Evolutionary conservation across 2,888 invertebrate species (phyloP).

Genomic region (Acanthococcus lagerstroemiae): DNA sequence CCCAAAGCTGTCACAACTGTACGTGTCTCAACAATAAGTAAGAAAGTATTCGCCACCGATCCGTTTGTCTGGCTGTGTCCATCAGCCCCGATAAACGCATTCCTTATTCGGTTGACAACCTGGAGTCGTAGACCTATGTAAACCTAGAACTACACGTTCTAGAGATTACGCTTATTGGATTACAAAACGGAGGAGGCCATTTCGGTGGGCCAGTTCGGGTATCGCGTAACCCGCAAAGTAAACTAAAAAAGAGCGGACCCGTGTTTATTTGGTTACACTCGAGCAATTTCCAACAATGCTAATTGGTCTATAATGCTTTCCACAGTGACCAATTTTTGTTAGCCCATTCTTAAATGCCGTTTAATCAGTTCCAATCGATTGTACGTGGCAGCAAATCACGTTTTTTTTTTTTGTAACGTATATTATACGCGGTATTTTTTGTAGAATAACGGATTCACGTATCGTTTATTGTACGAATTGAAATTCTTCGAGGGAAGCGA

Average conservation of each 20-base stretch:
- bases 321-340: conserved; percentile 17
- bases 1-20: no score
- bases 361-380: conserved; percentile 10
- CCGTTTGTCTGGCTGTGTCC: no score
- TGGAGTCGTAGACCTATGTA: no score
- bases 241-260: conserved; percentile 8
- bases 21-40: no score
- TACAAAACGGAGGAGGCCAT: conserved; percentile 1
- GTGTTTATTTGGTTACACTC: conserved; percentile 19
- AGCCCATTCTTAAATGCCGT: neutral
- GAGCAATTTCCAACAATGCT: conserved; percentile 9
- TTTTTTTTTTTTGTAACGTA: neutral
- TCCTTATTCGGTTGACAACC: no score
- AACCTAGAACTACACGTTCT: conserved; percentile 11
- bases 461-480: neutral
- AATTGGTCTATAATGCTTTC: conserved; percentile 8
- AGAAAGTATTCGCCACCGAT: no score
- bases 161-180: conserved; percentile 24
- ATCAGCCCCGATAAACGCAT: no score
- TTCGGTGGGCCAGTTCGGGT: conserved; percentile 13
- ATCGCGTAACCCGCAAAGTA: conserved; percentile 1
- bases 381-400: neutral
- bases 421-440: neutral
- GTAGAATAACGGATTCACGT: neutral
- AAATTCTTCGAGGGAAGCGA: neutral